Conservation (phyloP, 1,140 invertebrate species). For the Scaptomyza hsui region DNA sequence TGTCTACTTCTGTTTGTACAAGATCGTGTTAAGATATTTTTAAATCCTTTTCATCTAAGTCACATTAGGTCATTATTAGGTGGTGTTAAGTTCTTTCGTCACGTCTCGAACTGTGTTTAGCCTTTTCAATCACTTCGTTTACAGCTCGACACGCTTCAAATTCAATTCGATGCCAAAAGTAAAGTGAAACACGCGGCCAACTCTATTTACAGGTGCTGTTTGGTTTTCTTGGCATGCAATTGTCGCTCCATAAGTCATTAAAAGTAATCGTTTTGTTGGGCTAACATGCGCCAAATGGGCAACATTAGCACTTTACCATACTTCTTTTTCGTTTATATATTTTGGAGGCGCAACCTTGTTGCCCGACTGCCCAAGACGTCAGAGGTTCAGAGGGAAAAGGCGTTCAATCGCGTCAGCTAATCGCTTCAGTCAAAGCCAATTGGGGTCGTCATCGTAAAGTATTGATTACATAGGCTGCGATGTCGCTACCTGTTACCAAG, state of each 20-base stretch:
- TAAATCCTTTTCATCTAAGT: no score
- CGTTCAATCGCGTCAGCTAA: conserved; percentile 31
- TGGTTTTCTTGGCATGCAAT: conserved; percentile 60
- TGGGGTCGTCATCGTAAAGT: conserved; percentile 43
- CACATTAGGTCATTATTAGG: no score
- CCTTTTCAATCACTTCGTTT: no score
- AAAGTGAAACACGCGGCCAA: not conserved
- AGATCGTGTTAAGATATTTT: no score
- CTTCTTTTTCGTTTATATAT: conserved; percentile 5
- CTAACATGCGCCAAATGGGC: conserved; percentile 73
- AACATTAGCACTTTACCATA: conserved; percentile 68
- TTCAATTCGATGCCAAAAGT: not conserved
- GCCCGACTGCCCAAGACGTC: conserved; percentile 26
- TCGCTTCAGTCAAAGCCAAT: conserved; percentile 35
- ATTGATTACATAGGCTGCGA: conserved; percentile 34
- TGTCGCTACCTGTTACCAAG: conserved; percentile 35
- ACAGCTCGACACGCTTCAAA: not conserved
- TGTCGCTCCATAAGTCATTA: conserved; percentile 79
- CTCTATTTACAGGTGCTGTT: conserved; percentile 1
- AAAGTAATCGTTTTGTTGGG: conserved; percentile 82
- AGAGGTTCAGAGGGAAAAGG: no score
- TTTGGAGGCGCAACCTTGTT: conserved; percentile 68
- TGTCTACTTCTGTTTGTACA: no score
- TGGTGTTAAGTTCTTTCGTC: no score
- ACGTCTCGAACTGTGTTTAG: no score